Percentiles rank a stretch among this genome's conserved stretches.
These are phyloP conservation scores for fruit fly (Drosophila melanogaster) DNA, from an alignment of 1,140 invertebrate species.

Conservation along the genomic window DNA sequence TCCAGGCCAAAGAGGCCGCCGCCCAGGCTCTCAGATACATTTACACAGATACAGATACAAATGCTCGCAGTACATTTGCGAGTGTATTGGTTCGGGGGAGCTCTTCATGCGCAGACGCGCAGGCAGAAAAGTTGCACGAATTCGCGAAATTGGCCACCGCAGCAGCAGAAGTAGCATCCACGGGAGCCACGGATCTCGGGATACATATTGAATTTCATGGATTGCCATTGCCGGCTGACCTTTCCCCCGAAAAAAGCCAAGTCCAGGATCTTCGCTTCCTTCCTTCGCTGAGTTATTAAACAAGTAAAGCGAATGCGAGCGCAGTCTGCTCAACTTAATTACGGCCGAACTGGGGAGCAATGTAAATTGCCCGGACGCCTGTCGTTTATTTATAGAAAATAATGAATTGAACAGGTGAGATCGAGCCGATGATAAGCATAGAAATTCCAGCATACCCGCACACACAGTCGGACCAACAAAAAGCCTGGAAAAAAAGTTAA, in stretches of 20 bases:
- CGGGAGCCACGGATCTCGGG: slow-evolving; percentile 50
- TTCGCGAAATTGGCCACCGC: slow-evolving; percentile 79
- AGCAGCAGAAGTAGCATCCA: slow-evolving; percentile 6
- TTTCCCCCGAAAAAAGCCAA: slow-evolving; percentile 29
- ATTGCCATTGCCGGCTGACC: slow-evolving; percentile 52
- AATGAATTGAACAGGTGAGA: slow-evolving; percentile 83
- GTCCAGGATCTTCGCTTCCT: slow-evolving; percentile 5
- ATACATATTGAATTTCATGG: slow-evolving; percentile 79
- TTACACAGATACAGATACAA: slow-evolving; percentile 12
- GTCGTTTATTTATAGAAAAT: slow-evolving; percentile 83
- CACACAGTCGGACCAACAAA: slow-evolving; percentile 14
- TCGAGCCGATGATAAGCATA: slow-evolving; percentile 79
- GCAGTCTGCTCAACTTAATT: slow-evolving; percentile 72
- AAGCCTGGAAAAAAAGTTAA: neutral
- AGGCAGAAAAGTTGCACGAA: slow-evolving; percentile 70
- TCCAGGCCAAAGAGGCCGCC: slow-evolving; percentile 74
- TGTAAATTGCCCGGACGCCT: slow-evolving; percentile 69
- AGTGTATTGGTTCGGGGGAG: slow-evolving; percentile 2
- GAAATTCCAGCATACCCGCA: slow-evolving; percentile 76
- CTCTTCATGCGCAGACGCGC: slow-evolving; percentile 49
- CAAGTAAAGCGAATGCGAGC: slow-evolving; percentile 29
- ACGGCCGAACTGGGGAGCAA: slow-evolving; percentile 48
- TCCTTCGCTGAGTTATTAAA: slow-evolving; percentile 33
- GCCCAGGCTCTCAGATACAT: slow-evolving; percentile 43
- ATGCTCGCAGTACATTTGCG: neutral